Percentiles rank a stretch among this genome's conserved stretches.
Conservation (phyloP, 2,113 vertebrate genomes). For the Gallinago jamesoni region DNA sequence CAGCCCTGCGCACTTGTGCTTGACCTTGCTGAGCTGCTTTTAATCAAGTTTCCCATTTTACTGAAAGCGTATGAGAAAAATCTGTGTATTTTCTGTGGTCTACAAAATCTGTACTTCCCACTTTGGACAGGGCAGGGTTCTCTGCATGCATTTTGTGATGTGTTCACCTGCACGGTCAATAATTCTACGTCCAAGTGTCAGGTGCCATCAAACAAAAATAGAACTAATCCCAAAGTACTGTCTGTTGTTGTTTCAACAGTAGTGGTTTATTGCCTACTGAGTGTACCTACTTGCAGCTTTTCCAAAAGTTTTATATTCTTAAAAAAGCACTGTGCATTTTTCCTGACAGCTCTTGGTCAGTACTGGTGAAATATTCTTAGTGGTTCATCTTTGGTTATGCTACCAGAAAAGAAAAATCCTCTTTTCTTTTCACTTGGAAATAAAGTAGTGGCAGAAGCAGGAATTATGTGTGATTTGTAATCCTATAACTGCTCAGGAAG, state of each 20-base stretch:
- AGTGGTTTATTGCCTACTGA: background rate
- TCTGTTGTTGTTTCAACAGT: background rate
- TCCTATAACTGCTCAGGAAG: background rate
- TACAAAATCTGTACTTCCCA: fast-evolving
- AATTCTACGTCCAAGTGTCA: background rate
- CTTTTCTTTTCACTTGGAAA: background rate
- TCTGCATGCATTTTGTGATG: fast-evolving
- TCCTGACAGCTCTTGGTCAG: background rate
- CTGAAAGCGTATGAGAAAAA: background rate
- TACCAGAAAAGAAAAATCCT: background rate
- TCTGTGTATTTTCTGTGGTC: background rate
- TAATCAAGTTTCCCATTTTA: background rate
- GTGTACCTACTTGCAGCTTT: background rate
- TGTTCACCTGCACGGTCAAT: fast-evolving
- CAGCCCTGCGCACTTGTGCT: background rate
- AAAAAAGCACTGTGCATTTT: background rate
- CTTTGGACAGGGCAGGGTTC: background rate
- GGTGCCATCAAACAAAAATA: background rate
- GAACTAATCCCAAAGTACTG: background rate
- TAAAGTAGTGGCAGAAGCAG: background rate
- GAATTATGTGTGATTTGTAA: background rate
- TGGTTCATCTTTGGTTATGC: background rate
- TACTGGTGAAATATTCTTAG: background rate
- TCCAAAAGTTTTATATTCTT: background rate
- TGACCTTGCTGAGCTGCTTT: background rate